Base-by-base conservation (phyloP, 2,113 vertebrate species). In the Antechinus flavipes region DNA sequence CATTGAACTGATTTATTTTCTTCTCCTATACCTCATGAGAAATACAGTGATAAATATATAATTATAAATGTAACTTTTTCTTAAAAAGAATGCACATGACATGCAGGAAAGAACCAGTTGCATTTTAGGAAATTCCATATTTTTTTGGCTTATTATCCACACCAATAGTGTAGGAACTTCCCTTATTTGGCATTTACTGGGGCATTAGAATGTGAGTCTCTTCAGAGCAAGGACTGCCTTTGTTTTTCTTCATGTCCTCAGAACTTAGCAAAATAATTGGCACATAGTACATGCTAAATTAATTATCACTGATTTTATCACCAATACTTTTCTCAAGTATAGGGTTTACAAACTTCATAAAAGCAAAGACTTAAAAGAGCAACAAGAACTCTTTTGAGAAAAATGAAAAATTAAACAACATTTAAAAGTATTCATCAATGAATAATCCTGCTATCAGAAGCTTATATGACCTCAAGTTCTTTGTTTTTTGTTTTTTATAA, bases 401-500 rank as follows among this genome's bases (percentile, higher is more conserved):
- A 42, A 42, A 42, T 68, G 1, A 84, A 76, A 76, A 76, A 1
- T 6, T n/a, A 19, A n/a, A 76, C 19, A 27, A 84, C 11, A 84
- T 14, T 52, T 10, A 35, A 68, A 10, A 68, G 2, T 0, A 8
- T n/a, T 1, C n/a, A n/a, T 1, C 19, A 22, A 6, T 42, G 19
- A 42, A 42, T 84, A 84, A 42, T 3, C 14, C 30, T 35, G 0
- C n/a, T 26, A n/a, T 42, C 19, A 42, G 19, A 42, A n/a, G 42
- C 61, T n/a, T 42, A 84, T 42, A 84, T 84, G 8, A 6, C 16
- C 19, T 42, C 68, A 84, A n/a, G 49, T 49, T 49, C 47, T 47
- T 47, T 47, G 47, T 47, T 47, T 47, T 49, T 49, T 49, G 0
- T 42, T 1, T 42, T 84, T 84, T 42, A 84, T 42, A 84, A 19